Evolutionary conservation across 2,888 invertebrate species (phyloP).

Genomic region (Proisotoma minuta): DNA sequence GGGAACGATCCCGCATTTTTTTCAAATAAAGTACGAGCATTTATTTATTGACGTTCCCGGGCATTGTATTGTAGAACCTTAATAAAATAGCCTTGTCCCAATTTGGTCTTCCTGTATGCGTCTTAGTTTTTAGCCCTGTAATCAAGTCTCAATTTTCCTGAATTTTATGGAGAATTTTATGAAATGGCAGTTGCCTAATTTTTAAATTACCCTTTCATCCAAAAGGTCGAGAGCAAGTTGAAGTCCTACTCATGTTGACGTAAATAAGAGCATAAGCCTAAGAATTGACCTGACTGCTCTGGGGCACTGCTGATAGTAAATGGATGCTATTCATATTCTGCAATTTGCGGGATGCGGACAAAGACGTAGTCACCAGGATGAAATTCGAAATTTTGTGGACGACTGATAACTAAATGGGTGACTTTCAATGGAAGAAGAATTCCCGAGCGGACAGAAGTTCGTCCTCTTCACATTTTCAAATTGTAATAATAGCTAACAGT

Average conservation of each 20-base stretch:
- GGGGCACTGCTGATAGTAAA: constrained; percentile 95
- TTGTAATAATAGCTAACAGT: constrained; percentile 39
- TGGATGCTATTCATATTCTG: constrained; percentile 93
- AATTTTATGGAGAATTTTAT: constrained; percentile 15
- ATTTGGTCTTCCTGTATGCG: constrained; percentile 88
- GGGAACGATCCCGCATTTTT: too few species aligned
- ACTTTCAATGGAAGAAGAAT: constrained; percentile 81
- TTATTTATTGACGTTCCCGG: too few species aligned
- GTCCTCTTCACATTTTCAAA: constrained; percentile 66
- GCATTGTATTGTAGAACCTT: too few species aligned
- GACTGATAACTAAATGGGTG: constrained; percentile 81
- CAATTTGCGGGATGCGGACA: constrained; percentile 85
- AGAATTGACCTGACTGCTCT: constrained; percentile 70
- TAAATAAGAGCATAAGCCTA: neutral
- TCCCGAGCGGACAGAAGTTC: constrained; percentile 84
- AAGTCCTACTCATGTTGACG: constrained; percentile 61
- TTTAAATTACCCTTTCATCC: constrained; percentile 70
- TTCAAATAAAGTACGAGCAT: too few species aligned
- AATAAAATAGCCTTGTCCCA: constrained; percentile 97
- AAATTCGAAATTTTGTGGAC: constrained; percentile 80
- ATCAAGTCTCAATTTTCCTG: constrained; percentile 87
- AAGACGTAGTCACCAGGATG: constrained; percentile 92
- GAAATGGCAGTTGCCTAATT: constrained; percentile 9
- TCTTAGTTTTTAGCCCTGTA: constrained; percentile 86
- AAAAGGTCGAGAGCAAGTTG: constrained; percentile 85